Evolutionary conservation across 2,113 vertebrate genomes (phyloP).

Genomic region (Mesoclemmys tuberculata): DNA sequence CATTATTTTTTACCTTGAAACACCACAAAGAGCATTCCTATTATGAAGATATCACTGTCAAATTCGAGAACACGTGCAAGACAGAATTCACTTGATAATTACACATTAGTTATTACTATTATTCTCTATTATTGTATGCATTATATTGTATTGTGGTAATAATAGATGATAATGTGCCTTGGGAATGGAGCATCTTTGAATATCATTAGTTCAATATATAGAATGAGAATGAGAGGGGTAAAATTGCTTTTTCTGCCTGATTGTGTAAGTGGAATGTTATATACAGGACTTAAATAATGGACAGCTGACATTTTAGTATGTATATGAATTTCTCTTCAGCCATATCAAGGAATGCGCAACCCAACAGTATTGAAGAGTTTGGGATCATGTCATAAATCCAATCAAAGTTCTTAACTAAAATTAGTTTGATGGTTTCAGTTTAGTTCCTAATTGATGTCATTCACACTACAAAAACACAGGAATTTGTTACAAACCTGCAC

Average conservation of each 20-base stretch:
- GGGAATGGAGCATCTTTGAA: constrained; percentile 42
- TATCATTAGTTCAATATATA: constrained; percentile 64
- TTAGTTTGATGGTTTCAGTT: constrained; percentile 54
- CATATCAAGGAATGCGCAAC: not conserved
- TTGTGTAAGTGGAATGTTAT: constrained; percentile 34
- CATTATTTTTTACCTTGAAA: constrained; percentile 20
- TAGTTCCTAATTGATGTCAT: constrained; percentile 57
- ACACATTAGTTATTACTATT: constrained; percentile 49
- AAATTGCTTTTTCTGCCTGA: constrained; percentile 59
- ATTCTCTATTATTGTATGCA: constrained; percentile 50
- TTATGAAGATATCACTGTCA: constrained; percentile 30
- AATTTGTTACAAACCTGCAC: constrained; percentile 31
- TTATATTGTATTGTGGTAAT: constrained; percentile 27
- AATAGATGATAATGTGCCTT: constrained; percentile 51
- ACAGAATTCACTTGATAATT: constrained; percentile 32
- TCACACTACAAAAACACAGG: constrained; percentile 53
- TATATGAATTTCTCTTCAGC: not conserved
- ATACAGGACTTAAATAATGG: constrained; percentile 46
- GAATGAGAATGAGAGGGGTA: constrained; percentile 20
- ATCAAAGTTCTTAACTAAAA: constrained; percentile 66
- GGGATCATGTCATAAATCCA: constrained; percentile 59
- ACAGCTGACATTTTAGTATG: not conserved
- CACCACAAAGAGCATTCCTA: not conserved
- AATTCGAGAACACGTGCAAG: not conserved
- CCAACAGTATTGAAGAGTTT: constrained; percentile 16